Evolutionary conservation across 2,797 vertebrate species (phyloP).

Genomic region (Gallinago nigripennis): DNA sequence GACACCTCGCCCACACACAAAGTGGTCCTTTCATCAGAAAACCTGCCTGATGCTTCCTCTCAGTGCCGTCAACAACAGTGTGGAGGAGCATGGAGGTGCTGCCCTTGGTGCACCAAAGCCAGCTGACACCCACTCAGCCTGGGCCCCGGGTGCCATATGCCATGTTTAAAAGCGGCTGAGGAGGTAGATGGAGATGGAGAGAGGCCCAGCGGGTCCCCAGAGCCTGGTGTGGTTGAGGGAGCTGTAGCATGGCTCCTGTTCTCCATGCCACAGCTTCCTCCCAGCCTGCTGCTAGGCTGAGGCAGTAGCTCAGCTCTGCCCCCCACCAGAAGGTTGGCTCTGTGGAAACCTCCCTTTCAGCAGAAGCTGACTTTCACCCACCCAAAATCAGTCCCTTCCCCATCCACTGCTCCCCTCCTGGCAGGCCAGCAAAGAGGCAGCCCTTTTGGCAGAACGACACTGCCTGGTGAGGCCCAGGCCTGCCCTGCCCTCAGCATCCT

Average conservation of each 20-base stretch:
- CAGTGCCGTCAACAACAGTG: accelerated
- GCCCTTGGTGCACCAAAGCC: background rate
- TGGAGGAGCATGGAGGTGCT: background rate
- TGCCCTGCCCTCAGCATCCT: background rate
- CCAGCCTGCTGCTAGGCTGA: background rate
- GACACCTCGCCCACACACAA: accelerated
- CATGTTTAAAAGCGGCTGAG: background rate
- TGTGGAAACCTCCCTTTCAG: background rate
- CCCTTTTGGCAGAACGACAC: background rate
- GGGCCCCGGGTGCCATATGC: background rate
- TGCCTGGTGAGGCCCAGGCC: accelerated
- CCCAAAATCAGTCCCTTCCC: background rate
- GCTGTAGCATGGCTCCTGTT: background rate
- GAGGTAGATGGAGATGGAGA: background rate
- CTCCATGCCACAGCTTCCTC: accelerated
- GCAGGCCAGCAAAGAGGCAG: background rate
- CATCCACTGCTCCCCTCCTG: background rate
- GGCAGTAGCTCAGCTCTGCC: background rate
- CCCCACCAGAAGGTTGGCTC: background rate
- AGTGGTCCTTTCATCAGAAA: background rate
- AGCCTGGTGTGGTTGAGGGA: accelerated
- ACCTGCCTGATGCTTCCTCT: background rate
- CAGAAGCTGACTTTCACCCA: background rate
- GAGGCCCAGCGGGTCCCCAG: accelerated
- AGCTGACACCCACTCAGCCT: background rate